A percentile compares a stretch with the other conserved stretches of the same genome.
phyloP scores from a whole-genome alignment of 2,113 vertebrate species.

The Halcyon malimbica region DNA sequence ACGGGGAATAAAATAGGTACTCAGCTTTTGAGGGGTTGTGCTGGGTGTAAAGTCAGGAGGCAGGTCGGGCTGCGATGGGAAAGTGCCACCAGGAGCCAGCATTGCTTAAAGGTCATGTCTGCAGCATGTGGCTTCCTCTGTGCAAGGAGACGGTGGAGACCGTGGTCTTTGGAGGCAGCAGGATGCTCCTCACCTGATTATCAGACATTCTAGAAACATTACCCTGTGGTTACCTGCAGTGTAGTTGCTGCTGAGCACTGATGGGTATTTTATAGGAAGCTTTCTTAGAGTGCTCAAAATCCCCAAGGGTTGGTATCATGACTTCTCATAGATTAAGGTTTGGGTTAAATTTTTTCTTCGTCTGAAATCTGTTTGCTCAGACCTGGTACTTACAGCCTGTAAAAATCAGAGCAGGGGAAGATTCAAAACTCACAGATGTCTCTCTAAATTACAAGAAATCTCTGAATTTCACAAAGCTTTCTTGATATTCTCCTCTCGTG shows the following conservation, averaged over 20 bases:
- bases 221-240: neutral
- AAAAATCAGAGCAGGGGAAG: neutral
- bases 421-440: neutral
- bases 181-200: neutral
- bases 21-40: conserved; percentile 22
- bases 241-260: neutral
- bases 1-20: neutral
- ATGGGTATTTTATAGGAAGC: neutral
- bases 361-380: neutral
- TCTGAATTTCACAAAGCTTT: neutral
- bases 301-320: neutral
- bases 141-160: neutral
- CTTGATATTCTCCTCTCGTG: neutral
- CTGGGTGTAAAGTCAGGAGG: neutral
- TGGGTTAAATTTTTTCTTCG: neutral
- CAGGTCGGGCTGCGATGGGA: neutral
- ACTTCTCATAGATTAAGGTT: neutral
- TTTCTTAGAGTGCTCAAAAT: neutral
- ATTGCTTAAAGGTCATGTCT: neutral
- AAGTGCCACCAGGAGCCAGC: neutral
- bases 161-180: neutral
- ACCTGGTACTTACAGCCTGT: neutral
- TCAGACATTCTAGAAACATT: neutral
- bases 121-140: neutral
- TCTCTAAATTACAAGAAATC: neutral